Evolutionary conservation across 2,888 invertebrate genomes (phyloP).

Genomic region (Tetramorium bicarinatum): DNA sequence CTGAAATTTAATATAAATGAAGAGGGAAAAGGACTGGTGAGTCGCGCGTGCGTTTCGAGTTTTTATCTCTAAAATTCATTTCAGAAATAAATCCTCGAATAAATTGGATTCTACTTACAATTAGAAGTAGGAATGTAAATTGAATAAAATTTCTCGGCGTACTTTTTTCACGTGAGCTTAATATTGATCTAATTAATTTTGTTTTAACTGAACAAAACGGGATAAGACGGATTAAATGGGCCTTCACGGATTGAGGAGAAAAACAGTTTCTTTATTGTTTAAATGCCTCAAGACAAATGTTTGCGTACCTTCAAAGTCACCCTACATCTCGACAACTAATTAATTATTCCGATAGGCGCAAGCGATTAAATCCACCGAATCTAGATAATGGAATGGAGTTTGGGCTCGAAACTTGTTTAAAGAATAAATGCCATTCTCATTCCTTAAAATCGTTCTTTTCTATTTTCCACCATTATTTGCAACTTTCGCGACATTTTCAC

Average conservation of each 20-base stretch:
- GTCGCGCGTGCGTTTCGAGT: neutral
- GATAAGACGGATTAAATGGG: neutral
- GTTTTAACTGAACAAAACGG: neutral
- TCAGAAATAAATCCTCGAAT: neutral
- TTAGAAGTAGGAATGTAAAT: neutral
- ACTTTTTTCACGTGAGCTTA: neutral
- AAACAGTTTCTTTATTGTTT: neutral
- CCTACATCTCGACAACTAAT: conserved; percentile 29
- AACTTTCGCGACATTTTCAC: neutral
- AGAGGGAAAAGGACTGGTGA: neutral
- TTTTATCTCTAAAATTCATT: conserved; percentile 9
- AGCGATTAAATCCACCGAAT: conserved; percentile 47
- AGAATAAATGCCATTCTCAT: neutral
- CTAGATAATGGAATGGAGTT: conserved; percentile 30
- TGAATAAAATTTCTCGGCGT: neutral
- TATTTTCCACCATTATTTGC: neutral
- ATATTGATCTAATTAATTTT: neutral
- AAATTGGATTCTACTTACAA: conserved; percentile 5
- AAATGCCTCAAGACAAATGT: conserved; percentile 17
- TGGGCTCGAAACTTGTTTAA: conserved; percentile 1
- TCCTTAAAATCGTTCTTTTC: neutral
- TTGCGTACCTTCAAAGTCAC: neutral
- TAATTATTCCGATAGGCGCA: conserved; percentile 33
- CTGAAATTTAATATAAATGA: neutral
- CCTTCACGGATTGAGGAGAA: neutral